Conservation (phyloP, 2,888 invertebrate species). For the Calephelis perditalis region DNA sequence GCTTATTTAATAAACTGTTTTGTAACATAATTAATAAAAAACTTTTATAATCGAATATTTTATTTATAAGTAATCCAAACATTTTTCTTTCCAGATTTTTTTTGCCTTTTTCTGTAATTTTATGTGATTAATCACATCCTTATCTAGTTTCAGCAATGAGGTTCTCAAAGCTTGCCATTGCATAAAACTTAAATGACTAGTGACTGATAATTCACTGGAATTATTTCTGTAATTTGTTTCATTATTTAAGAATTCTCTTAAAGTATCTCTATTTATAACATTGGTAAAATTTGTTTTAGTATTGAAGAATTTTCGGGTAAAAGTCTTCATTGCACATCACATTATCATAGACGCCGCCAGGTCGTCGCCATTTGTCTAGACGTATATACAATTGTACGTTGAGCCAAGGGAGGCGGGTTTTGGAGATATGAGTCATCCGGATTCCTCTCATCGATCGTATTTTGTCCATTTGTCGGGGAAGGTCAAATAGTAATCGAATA, state of each 20-base stretch:
- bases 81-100: slow-evolving; percentile 67
- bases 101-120: slow-evolving; percentile 58
- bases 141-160: slow-evolving; percentile 46
- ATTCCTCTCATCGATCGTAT: slow-evolving; percentile 65
- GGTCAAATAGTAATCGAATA: slow-evolving; percentile 48
- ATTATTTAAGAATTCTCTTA: slow-evolving; percentile 49
- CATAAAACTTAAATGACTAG: slow-evolving; percentile 69
- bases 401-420: slow-evolving; percentile 64
- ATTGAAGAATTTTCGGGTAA: slow-evolving; percentile 21
- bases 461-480: slow-evolving; percentile 52
- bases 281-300: not conserved
- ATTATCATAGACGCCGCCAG: slow-evolving; percentile 59
- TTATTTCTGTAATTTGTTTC: slow-evolving; percentile 57
- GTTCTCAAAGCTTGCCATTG: slow-evolving; percentile 74
- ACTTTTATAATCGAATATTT: slow-evolving; percentile 41
- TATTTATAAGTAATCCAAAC: slow-evolving; percentile 51
- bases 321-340: slow-evolving; percentile 40
- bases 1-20: slow-evolving; percentile 42
- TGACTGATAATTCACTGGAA: slow-evolving; percentile 44
- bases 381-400: slow-evolving; percentile 65
- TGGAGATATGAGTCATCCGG: slow-evolving; percentile 65
- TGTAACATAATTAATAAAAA: slow-evolving; percentile 32
- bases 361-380: slow-evolving; percentile 70
- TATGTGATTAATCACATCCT: slow-evolving; percentile 41
- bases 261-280: slow-evolving; percentile 43